Evolutionary conservation across 2,888 invertebrate genomes (phyloP).

Genomic region (Agonopterix heracliana): DNA sequence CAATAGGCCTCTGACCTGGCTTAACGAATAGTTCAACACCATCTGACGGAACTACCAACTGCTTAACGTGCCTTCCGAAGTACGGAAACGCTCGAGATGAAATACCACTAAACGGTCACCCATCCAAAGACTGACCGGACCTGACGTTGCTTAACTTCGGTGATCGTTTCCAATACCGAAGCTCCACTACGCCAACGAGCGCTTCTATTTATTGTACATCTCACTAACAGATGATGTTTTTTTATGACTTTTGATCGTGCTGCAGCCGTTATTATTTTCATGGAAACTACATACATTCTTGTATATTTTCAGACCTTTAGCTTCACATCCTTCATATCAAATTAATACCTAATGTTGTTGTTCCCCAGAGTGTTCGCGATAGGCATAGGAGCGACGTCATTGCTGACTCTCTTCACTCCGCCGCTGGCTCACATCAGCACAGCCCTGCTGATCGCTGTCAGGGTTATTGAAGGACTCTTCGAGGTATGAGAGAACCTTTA

Average conservation of each 20-base stretch:
- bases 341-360: neutral
- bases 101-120: no score
- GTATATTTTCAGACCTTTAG: neutral
- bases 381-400: conserved; percentile 86
- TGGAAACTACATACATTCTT: neutral
- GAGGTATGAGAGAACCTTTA: conserved; percentile 72
- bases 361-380: conserved; percentile 80
- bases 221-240: neutral
- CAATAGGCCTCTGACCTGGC: no score
- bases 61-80: no score
- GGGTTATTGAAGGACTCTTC: conserved; percentile 87
- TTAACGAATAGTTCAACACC: no score
- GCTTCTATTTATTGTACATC: neutral
- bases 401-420: conserved; percentile 88
- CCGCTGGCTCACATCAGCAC: conserved; percentile 84
- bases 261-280: neutral
- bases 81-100: no score
- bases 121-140: no score
- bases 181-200: no score
- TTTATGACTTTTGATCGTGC: neutral
- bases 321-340: no score
- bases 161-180: no score
- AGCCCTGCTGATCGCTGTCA: conserved; percentile 80
- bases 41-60: no score
- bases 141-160: no score